Base-by-base conservation (phyloP, 2,888 invertebrate species). In the Apamea monoglypha region DNA sequence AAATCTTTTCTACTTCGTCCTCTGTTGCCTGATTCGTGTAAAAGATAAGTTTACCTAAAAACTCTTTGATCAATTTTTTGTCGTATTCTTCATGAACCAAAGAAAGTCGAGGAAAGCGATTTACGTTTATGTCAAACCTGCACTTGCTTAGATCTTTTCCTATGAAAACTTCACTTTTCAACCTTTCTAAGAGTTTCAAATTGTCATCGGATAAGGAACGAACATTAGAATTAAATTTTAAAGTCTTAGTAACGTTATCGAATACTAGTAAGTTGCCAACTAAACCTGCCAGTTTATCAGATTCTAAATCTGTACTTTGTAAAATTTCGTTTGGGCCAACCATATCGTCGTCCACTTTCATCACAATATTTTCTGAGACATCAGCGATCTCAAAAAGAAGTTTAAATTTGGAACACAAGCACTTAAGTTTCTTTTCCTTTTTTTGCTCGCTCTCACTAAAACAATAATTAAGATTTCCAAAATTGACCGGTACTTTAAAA, bases 21-120 rank as follows among this genome's bases (percentile, higher is more conserved):
- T 90, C 89, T 59, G 76, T 83, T 2, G 85, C 85, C 81, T 90
- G 90, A 78, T 89, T 87, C 10, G 90, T 88, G 50, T 84, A 88
- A 82, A 90, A 86, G 36, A 67, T 74, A 25, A 90, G 78, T 18
- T 86, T 78, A n/a, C 14, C 5, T 10, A 87, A 61, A 80, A 85
- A 84, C 0, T 80, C 56, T 56, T 47, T 75, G 1, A 87, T 76
- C 12, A 83, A 32, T 29, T 63, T 66, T 40, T 63, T 56, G 32
- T 87, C 87, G 14, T 70, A 25, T 25, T 74, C 64, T 3, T 75
- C 67, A 21, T 77, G 40, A 56, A 79, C 29, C 18, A 87, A 67
- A 36, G 71, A 53, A 29, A 87, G 67, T 53, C 74, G 76, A 2
- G 87, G 86, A 56, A 88, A 83, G 1, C 50, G 7, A 53, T 76